Evolutionary conservation across 2,888 invertebrate species (phyloP), one percentile per base, ranked within the genome.

Genomic region (Tigriopus californicus): DNA sequence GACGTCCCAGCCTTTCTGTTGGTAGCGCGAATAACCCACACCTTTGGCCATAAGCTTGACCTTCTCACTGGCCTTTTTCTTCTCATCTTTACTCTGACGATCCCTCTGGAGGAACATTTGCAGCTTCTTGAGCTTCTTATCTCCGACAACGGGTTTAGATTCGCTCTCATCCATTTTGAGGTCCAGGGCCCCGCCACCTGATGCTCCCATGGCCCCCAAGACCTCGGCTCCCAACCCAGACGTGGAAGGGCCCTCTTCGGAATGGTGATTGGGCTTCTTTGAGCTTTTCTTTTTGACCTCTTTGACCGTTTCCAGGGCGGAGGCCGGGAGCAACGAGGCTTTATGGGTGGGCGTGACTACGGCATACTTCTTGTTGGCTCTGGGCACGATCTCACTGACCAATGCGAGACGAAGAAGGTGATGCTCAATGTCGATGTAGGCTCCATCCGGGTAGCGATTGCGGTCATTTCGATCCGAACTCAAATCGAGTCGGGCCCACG

Each of bases 341-440:
- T 33, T 33, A 3, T 33, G 33, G 8, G 33, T 33, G 33, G 33
- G 33, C 41, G 12, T 56, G 2, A 56, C 44, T 2, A 18, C 12
- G 12, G 41, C 15, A 24, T 56, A 56, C 41, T 56, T 56, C 10
- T 56, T 41, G 57, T 60, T 51, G 41, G 63, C 61, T 48, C 63
- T 41, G 11, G 63, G 54, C 8, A 61, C 61, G 42, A 63, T 60
- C 55, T 58, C 64, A 62, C 66, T 62, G 62, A 69, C 70, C 65
- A 68, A 64, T 2, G 70, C 68, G 13, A 70, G 64, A 18, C 67
- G 64, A 2, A 70, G 66, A 12, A 70, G 65, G 62, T 68, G 66
- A 61, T 70, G 69, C 61, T 70, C 70, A 58, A 70, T 69, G 25
- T 67, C 66, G 2, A 68, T 63, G 61, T 70, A 70, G 0, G 69